These are phyloP conservation scores for Propithecus deckenii DNA, from an alignment of 2,797 vertebrate genomes.

Conservation along the genomic window DNA sequence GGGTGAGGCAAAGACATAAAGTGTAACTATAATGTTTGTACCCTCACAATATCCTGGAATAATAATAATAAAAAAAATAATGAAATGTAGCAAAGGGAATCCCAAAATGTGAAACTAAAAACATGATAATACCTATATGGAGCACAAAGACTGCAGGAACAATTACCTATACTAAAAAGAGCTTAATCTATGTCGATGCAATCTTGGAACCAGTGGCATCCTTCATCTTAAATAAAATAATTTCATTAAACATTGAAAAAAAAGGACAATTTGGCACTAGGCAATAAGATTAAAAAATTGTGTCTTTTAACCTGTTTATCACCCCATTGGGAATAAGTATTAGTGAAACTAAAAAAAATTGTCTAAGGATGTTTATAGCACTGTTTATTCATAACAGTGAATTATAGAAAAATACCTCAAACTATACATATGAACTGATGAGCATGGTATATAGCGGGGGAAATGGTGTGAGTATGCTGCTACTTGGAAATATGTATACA, in stretches of 20 bases:
- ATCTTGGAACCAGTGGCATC: background rate
- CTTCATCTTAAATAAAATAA: slow-evolving; percentile 9
- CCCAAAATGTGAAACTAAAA: background rate
- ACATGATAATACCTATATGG: background rate
- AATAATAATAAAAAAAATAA: background rate
- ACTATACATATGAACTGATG: background rate
- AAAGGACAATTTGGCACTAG: no score
- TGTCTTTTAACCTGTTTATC: background rate
- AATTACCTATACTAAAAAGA: background rate
- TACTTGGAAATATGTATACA: slow-evolving; percentile 32
- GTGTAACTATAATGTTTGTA: no score
- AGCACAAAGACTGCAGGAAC: background rate
- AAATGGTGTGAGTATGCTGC: background rate
- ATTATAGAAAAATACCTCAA: slow-evolving; percentile 20
- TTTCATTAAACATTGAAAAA: background rate
- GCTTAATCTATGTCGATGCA: background rate
- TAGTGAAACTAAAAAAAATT: background rate
- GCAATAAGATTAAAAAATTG: slow-evolving; percentile 16
- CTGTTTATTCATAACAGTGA: slow-evolving; percentile 41
- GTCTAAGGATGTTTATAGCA: background rate
- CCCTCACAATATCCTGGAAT: no score
- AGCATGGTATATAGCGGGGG: background rate
- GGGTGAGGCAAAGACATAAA: no score
- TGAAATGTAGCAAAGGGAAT: background rate
- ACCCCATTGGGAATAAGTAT: background rate